Percentiles rank a stretch among this genome's conserved stretches.
Evolutionary conservation across 2,888 invertebrate genomes (phyloP).

Genomic region (Gisinianus flammeolus): DNA sequence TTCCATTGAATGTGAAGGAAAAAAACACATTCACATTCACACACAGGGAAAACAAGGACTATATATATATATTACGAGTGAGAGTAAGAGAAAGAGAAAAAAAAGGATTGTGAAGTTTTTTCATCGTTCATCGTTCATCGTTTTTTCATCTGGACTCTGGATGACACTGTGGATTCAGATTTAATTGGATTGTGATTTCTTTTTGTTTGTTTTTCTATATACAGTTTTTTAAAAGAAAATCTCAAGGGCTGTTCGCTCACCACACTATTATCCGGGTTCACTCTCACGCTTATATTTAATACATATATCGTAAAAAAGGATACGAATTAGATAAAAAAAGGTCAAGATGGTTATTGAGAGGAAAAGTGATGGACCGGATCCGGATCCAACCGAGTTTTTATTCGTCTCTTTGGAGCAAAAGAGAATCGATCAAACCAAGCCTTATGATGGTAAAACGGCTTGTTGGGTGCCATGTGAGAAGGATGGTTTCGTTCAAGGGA

Average conservation of each 20-base stretch:
- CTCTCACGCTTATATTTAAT: too few species aligned
- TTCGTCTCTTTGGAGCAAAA: too few species aligned
- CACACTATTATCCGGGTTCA: too few species aligned
- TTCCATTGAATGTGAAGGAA: too few species aligned
- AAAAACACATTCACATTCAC: too few species aligned
- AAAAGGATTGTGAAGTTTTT: neutral
- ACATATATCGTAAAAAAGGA: too few species aligned
- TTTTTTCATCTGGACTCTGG: neutral
- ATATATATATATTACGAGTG: too few species aligned
- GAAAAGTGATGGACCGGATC: slow-evolving; percentile 65
- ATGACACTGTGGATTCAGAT: neutral
- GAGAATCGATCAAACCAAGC: slow-evolving; percentile 97
- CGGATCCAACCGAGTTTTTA: slow-evolving; percentile 93
- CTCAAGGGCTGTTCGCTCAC: too few species aligned
- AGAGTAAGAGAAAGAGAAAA: neutral
- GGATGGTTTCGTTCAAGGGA: slow-evolving; percentile 96
- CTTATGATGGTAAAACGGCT: slow-evolving; percentile 99
- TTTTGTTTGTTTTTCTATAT: too few species aligned
- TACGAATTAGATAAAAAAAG: too few species aligned
- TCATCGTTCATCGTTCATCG: neutral
- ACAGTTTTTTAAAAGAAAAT: too few species aligned
- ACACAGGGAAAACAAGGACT: too few species aligned
- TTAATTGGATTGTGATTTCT: neutral
- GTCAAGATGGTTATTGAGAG: slow-evolving; percentile 55
- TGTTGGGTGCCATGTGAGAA: slow-evolving; percentile 99